Evolutionary conservation across 2,888 invertebrate species (phyloP), one percentile per base, ranked within the genome.

Genomic region (Caenorhabditis sp.): DNA sequence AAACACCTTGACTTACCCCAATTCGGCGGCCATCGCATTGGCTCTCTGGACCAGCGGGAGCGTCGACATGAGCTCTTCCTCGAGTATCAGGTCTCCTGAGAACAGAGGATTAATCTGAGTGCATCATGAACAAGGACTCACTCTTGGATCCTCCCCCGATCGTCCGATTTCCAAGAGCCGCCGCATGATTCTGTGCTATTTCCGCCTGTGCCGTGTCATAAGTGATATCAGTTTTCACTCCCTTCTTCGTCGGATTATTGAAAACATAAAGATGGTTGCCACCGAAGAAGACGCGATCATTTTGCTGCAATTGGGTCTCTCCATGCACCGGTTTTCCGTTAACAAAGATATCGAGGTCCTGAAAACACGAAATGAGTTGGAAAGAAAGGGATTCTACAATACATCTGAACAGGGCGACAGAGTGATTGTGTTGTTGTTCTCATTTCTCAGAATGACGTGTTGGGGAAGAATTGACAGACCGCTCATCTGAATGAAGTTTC

Each of bases 211-310:
- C 91, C 82, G 87, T 89, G 71, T 92, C 91, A 82, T 90, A 92
- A 2, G 90, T 91, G 32, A 91, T 88, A 8, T 89, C 89, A 0
- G 89, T 87, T 39, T 85, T 86, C n/a, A 80, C 66, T 2, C 84
- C 85, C 37, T 83, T 87, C 71, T 88, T 88, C 32, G 85, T 88
- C 41, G 92, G 92, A 82, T 91, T 90, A 35, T 90, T 89, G 85
- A 91, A 92, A 2, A 92, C 90, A 88, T 91, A 92, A 52, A 91
- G 86, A 85, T 92, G 92, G 26, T 91, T 91, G 13, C 91, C 91
- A 9, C 92, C 92, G 83, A 92, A 91, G 70, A 92, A 46, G 7
- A 70, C 63, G 63, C 78, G 89, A 85, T 92, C 92, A 82, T 92
- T 91, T 84, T 92, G 91, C 50, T 89, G 87, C 7, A 92, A 87